Conservation (phyloP, 35 echinoderm and acorn worm genomes). For the Apostichopus parvimensis region DNA sequence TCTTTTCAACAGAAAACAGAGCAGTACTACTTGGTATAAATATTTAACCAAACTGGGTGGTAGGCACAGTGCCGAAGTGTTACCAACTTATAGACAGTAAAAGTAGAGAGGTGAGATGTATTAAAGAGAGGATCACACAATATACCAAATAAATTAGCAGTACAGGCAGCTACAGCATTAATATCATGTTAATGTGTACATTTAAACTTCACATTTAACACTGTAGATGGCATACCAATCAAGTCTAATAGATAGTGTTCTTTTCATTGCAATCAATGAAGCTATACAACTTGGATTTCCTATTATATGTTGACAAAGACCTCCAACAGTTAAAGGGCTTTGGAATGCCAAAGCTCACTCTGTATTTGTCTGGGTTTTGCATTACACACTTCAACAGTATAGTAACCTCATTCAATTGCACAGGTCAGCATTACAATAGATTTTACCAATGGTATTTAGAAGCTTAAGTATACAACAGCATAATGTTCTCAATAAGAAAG, state of each 20-base stretch:
- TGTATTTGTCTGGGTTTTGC: background rate
- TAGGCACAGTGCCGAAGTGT: too few species aligned
- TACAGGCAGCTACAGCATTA: too few species aligned
- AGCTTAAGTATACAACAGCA: background rate
- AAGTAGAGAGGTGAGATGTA: too few species aligned
- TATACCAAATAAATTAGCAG: too few species aligned
- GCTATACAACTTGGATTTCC: background rate
- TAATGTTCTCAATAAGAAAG: background rate
- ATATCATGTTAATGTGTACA: too few species aligned
- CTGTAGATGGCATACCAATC: too few species aligned
- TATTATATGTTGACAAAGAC: conserved; percentile 10
- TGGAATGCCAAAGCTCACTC: background rate
- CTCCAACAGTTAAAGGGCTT: background rate
- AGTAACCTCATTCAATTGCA: background rate
- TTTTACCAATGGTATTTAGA: background rate
- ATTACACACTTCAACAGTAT: background rate
- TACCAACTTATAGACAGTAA: too few species aligned
- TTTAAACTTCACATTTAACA: too few species aligned
- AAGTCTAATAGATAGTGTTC: background rate
- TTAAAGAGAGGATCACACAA: too few species aligned
- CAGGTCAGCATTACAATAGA: conserved; percentile 2
- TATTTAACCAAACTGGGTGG: too few species aligned
- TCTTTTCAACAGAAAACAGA: too few species aligned
- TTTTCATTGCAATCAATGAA: background rate
- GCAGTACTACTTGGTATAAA: too few species aligned